These are phyloP conservation scores for Anarrhichthys ocellatus DNA, from an alignment of 2,113 vertebrate species.

Conservation along the genomic window DNA sequence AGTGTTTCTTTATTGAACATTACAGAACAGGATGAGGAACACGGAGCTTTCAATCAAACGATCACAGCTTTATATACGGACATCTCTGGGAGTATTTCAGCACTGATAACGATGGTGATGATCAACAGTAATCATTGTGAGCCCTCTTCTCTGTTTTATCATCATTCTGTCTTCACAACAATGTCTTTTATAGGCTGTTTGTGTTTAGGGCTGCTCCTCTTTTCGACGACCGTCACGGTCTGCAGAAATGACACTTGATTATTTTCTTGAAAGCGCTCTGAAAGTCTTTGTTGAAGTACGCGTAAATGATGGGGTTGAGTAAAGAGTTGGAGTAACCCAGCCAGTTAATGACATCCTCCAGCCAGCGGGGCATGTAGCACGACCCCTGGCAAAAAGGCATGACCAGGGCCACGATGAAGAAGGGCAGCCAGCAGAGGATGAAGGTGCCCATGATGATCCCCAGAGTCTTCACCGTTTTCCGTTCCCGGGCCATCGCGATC, in stretches of 20 bases:
- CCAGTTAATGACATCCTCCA: slow-evolving; percentile 95
- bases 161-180: slow-evolving; percentile 4
- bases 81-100: slow-evolving; percentile 34
- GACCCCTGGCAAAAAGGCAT: slow-evolving; percentile 90
- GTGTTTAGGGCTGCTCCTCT: neutral
- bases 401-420: slow-evolving; percentile 96
- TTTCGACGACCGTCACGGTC: slow-evolving; percentile 73
- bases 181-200: slow-evolving; percentile 3
- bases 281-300: slow-evolving; percentile 99
- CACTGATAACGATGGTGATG: slow-evolving; percentile 30
- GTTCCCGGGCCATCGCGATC: slow-evolving; percentile 93
- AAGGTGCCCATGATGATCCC: slow-evolving; percentile 99
- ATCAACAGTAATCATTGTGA: slow-evolving; percentile 25
- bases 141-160: slow-evolving; percentile 8
- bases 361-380: slow-evolving; percentile 91
- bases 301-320: slow-evolving; percentile 98
- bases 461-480: slow-evolving; percentile 96
- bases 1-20: slow-evolving; percentile 62
- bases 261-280: slow-evolving; percentile 98
- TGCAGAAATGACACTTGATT: slow-evolving; percentile 94
- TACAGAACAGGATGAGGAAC: slow-evolving; percentile 58
- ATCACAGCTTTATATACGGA: slow-evolving; percentile 64
- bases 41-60: slow-evolving; percentile 47
- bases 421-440: slow-evolving; percentile 97
- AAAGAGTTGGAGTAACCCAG: slow-evolving; percentile 98